Conservation (phyloP, 2,888 invertebrate species). For the Platerodrilus igneus region DNA sequence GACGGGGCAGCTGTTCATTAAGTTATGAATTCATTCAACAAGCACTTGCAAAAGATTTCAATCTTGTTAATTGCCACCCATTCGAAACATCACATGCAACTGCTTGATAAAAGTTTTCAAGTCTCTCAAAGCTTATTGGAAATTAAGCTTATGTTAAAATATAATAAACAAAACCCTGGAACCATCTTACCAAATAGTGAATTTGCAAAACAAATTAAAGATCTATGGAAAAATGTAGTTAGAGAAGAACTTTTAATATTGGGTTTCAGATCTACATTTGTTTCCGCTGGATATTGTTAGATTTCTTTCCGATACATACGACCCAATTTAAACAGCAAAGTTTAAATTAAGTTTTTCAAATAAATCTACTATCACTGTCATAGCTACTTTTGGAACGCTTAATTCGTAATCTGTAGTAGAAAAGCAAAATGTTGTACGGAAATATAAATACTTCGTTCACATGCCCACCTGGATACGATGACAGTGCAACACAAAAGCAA, state of each 20-base stretch:
- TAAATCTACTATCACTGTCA: no score
- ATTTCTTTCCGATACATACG: no score
- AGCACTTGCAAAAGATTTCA: conserved; percentile 14
- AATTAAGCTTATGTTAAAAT: conserved; percentile 14
- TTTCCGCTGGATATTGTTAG: no score
- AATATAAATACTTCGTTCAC: no score
- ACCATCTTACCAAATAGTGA: conserved; percentile 2
- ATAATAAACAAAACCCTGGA: conserved; percentile 2
- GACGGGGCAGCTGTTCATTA: conserved; percentile 13
- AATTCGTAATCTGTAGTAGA: no score
- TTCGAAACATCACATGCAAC: conserved; percentile 15
- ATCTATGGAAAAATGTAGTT: conserved; percentile 5
- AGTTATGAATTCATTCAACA: conserved; percentile 15
- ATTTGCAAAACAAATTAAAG: not conserved
- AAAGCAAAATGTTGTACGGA: no score
- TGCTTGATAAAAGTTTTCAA: conserved; percentile 16
- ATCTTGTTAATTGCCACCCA: conserved; percentile 16
- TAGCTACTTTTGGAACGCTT: no score
- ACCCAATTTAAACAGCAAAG: no score
- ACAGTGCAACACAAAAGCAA: no score
- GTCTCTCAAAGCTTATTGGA: conserved; percentile 14
- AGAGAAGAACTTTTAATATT: conserved; percentile 3
- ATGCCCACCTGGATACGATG: no score
- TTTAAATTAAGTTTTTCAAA: no score
- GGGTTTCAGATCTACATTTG: conserved; percentile 3